Evolutionary conservation across 2,797 vertebrate genomes (phyloP), one percentile per base, ranked within the genome.

Genomic region (Sebastes oblongus): DNA sequence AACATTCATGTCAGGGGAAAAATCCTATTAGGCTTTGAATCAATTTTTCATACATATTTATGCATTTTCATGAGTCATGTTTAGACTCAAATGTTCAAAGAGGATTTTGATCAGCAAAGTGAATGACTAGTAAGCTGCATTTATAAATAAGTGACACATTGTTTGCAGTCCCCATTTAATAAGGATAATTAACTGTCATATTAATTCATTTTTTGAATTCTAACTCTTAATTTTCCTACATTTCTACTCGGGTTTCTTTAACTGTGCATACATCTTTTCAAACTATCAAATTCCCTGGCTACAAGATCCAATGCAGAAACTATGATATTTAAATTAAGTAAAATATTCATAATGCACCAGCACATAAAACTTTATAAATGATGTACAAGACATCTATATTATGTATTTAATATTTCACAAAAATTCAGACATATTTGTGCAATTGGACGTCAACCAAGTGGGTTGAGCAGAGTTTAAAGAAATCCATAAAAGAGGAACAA

Each of bases 1-100:
- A 78, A 71, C 18, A 62, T 74, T 72, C 3, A 60, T 50, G 66
- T 62, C 22, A 6, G 14, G 16, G 52, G 56, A 68, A 25, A 65
- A 42, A 64, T 64, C 66, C 72, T 24, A 12, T 75, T 24, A 56
- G 54, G 4, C 25, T 58, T n/a, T 5, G 2, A 60, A 70, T 82
- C 6, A 4, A 42, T 32, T 54, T 66, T 65, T 65, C 65, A 81
- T 34, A 2, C 30, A 18, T 56, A 56, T 50, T 58, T 7, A 50
- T 52, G 16, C 11, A 27, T 74, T 32, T 69, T 54, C 3, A 75
- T 59, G 65, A 60, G 56, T 16, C 4, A 1, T 67, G 65, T 71
- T 78, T 62, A 20, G 30, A 8, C 25, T 46, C 58, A 58, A 34
- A 60, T 27, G 22, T 74, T 70, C 55, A 56, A 67, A 67, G 24